A percentile compares a stretch with the other conserved stretches of the same genome.
Conservation (phyloP, 2,113 vertebrate genomes). For the Buteo buteo region DNA sequence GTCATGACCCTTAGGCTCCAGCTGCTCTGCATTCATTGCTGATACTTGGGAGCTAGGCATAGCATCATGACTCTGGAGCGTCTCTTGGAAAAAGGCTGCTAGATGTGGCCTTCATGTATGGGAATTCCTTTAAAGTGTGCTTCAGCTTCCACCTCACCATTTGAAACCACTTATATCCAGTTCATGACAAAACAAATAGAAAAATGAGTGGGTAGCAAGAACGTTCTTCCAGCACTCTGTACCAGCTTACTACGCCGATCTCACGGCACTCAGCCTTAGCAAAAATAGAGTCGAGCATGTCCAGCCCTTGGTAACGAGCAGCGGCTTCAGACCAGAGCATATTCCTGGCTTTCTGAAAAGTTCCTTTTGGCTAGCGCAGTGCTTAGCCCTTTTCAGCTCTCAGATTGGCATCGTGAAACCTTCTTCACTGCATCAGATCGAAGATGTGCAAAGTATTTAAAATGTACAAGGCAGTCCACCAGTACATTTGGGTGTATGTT, state of each 20-base stretch:
- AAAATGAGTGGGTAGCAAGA: no score
- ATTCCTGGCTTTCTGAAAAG: neutral
- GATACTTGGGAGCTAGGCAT: neutral
- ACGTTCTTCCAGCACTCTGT: neutral
- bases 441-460: neutral
- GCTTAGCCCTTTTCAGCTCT: neutral
- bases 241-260: neutral
- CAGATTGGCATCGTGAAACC: neutral
- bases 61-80: no score
- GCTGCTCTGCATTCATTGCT: neutral
- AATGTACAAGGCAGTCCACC: no score
- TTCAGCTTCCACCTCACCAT: neutral
- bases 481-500: fast-evolving
- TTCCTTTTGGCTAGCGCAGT: no score
- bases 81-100: neutral
- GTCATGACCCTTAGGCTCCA: no score
- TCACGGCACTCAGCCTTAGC: no score
- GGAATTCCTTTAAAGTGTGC: neutral
- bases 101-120: no score
- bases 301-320: neutral
- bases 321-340: neutral
- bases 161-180: no score
- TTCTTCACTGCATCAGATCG: neutral
- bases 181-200: neutral
- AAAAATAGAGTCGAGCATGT: neutral